A percentile compares a stretch with the other conserved stretches of the same genome.
These are phyloP conservation scores for Drosophila diplacantha DNA, from an alignment of 2,888 invertebrate species.

Conservation along the genomic window DNA sequence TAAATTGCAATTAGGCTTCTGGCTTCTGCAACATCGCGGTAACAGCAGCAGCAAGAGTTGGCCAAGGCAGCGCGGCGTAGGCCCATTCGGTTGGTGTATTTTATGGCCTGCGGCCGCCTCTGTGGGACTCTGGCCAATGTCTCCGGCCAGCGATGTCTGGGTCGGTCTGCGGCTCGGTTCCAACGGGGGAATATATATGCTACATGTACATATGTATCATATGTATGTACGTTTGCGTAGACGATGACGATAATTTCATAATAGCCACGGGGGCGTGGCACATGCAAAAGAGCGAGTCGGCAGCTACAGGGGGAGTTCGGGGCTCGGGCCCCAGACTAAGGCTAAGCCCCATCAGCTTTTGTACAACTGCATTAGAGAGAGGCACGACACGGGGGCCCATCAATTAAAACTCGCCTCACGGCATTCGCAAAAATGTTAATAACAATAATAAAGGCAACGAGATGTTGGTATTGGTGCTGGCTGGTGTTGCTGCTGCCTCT, in stretches of 20 bases:
- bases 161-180: slow-evolving; percentile 11
- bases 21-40: slow-evolving; percentile 59
- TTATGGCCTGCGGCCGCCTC: slow-evolving; percentile 67
- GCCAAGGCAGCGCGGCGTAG: slow-evolving; percentile 34
- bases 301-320: slow-evolving; percentile 3
- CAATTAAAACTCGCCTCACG: slow-evolving; percentile 67
- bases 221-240: slow-evolving; percentile 20
- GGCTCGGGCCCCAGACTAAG: slow-evolving; percentile 2
- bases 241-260: slow-evolving; percentile 68
- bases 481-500: slow-evolving; percentile 19
- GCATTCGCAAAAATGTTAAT: slow-evolving; percentile 70
- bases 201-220: not conserved
- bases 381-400: slow-evolving; percentile 49
- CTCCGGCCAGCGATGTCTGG: slow-evolving; percentile 38
- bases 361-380: slow-evolving; percentile 74
- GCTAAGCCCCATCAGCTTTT: slow-evolving; percentile 55
- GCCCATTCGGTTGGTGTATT: slow-evolving; percentile 68
- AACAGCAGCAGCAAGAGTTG: slow-evolving; percentile 28
- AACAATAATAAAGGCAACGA: slow-evolving; percentile 67
- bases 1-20: slow-evolving; percentile 77
- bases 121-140: slow-evolving; percentile 61
- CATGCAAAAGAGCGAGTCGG: slow-evolving; percentile 68
- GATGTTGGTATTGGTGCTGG: slow-evolving; percentile 26
- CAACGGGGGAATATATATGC: not conserved
- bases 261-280: slow-evolving; percentile 70